Conservation (phyloP, 1,140 invertebrate species). For the Oryctes rhinoceros region DNA sequence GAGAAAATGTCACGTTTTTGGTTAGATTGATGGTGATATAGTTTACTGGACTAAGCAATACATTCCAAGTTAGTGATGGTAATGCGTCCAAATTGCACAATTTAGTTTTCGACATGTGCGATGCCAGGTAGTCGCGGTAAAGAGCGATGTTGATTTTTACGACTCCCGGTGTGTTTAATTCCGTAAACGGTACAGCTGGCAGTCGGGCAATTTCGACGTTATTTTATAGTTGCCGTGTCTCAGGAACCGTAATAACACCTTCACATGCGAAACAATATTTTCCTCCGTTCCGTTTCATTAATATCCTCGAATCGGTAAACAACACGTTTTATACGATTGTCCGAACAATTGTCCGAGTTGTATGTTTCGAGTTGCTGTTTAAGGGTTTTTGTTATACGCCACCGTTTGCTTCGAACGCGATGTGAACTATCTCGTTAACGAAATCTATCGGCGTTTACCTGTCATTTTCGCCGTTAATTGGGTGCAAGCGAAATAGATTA, state of each 20-base stretch:
- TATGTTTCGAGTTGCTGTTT: neutral
- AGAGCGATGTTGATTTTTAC: neutral
- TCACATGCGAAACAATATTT: constrained; percentile 34
- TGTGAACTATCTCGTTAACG: neutral
- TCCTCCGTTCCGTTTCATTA: constrained; percentile 25
- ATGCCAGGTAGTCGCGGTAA: neutral
- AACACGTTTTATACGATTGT: neutral
- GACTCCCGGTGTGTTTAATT: neutral
- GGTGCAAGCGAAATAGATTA: neutral
- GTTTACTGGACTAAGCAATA: neutral
- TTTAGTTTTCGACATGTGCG: neutral
- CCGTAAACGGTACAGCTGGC: constrained; percentile 5
- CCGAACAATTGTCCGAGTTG: neutral
- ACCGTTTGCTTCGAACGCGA: neutral
- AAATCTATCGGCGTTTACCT: neutral
- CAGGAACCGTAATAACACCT: constrained; percentile 11
- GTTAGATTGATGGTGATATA: no score
- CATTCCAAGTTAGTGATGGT: neutral
- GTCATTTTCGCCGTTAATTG: neutral
- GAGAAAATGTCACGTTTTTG: no score
- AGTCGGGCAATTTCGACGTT: neutral
- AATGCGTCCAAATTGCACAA: neutral
- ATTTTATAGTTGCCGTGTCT: neutral
- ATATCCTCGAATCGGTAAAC: neutral
- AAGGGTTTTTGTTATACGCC: neutral